Percentiles rank a stretch among this genome's conserved stretches.
phyloP scores from a whole-genome alignment of 2,888 invertebrate species.

The Parnassius apollo region DNA sequence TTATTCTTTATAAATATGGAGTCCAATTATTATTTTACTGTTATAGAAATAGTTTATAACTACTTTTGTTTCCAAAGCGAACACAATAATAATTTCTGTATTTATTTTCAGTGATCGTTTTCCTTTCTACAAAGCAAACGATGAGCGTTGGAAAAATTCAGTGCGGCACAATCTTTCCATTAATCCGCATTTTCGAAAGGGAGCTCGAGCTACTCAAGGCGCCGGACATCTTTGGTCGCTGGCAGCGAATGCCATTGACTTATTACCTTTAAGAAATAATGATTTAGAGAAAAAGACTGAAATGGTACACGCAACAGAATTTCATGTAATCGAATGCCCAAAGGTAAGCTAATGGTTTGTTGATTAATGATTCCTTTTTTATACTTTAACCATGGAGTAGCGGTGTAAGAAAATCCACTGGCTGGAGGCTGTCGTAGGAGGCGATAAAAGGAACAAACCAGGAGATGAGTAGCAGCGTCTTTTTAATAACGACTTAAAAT shows the following conservation, averaged over 20 bases:
- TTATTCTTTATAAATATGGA: too few relatives aligned
- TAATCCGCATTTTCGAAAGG: conserved; percentile 94
- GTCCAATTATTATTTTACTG: too few relatives aligned
- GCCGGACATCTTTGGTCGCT: conserved; percentile 95
- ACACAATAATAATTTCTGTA: neutral
- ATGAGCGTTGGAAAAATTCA: conserved; percentile 96
- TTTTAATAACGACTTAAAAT: too few relatives aligned
- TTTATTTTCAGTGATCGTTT: conserved; percentile 86
- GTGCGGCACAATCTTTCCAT: conserved; percentile 95
- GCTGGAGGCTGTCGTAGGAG: too few relatives aligned
- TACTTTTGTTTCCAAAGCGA: too few relatives aligned
- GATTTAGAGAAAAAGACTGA: conserved; percentile 44
- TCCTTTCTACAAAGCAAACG: conserved; percentile 93
- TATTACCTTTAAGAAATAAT: conserved; percentile 57
- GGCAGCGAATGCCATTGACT: conserved; percentile 81
- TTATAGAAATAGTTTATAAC: too few relatives aligned
- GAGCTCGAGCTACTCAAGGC: conserved; percentile 91
- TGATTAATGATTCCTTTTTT: too few relatives aligned
- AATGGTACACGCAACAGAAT: conserved; percentile 36
- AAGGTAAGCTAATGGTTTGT: conserved; percentile 47
- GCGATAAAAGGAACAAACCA: too few relatives aligned
- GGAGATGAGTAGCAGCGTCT: too few relatives aligned
- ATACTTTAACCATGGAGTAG: too few relatives aligned
- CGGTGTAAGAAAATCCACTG: too few relatives aligned
- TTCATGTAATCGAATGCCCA: conserved; percentile 61